Percentiles rank a stretch among this genome's conserved stretches.
phyloP scores from a whole-genome alignment of 2,888 invertebrate species.

The Epinotia nisella region DNA sequence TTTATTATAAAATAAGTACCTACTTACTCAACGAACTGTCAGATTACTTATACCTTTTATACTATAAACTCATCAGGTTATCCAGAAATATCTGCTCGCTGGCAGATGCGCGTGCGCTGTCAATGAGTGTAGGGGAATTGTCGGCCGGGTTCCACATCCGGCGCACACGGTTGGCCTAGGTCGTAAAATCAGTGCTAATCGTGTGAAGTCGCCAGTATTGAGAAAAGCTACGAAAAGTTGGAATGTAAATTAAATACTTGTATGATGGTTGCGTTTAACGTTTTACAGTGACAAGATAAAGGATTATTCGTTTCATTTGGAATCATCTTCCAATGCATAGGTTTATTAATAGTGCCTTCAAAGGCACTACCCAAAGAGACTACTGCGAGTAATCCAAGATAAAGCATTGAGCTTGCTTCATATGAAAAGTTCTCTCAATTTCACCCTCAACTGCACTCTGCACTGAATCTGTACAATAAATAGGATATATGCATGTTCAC shows the following conservation, averaged over 20 bases:
- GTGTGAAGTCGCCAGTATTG: neutral
- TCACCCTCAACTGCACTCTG: too few relatives aligned
- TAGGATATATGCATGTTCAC: too few relatives aligned
- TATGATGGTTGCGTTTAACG: neutral
- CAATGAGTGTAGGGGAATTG: constrained; percentile 2
- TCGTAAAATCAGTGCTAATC: constrained; percentile 7
- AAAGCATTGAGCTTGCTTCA: too few relatives aligned
- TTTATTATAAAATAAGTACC: too few relatives aligned
- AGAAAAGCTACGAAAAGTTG: neutral
- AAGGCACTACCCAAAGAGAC: too few relatives aligned
- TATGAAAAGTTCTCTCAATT: too few relatives aligned
- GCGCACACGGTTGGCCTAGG: constrained; percentile 14
- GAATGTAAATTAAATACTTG: too few relatives aligned
- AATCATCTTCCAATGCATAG: too few relatives aligned
- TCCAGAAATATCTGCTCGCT: neutral
- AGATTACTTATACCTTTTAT: neutral
- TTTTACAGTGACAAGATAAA: neutral
- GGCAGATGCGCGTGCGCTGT: constrained; percentile 1
- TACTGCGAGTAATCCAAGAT: too few relatives aligned
- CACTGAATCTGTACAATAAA: too few relatives aligned
- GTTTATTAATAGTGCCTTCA: too few relatives aligned
- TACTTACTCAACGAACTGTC: too few relatives aligned
- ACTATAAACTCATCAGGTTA: neutral
- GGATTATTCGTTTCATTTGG: neutral
- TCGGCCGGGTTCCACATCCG: neutral